Evolutionary conservation across 2,888 invertebrate species (phyloP), one percentile per base, ranked within the genome.

Genomic region (Choreutis nemorana): DNA sequence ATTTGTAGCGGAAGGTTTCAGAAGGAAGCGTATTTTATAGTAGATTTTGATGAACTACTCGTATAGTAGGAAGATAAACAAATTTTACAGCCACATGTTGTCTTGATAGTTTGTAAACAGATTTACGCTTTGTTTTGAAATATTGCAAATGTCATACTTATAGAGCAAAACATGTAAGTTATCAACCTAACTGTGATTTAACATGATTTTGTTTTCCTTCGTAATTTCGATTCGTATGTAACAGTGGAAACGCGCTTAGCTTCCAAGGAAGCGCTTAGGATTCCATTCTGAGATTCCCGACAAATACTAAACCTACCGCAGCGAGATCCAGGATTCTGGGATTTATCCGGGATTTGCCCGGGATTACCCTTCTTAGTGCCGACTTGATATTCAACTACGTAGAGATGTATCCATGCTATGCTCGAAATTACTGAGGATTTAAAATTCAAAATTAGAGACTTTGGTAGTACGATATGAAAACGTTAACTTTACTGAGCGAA

Each of bases 291-390:
- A 48, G 55, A 58, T 58, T 58, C 52, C 52, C 44, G 50, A 46
- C 55, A 54, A 56, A 60, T 56, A 48, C 46, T 50, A 54, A n/a
- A 73, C 73, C 75, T 72, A 75, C 75, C 71, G 70, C 75, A 70
- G 61, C 48, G 53, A 34, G n/a, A n/a, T 20, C 3, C 27, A 9
- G 8, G 10, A 10, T 14, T 11, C 14, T 14, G 41, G 56, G 67
- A 63, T 67, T 66, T 56, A 44, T n/a, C 44, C 45, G 45, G 42
- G 58, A 57, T 58, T 55, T 48, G 43, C 48, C 26, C 36, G 40
- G 45, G 41, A 45, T 33, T 32, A 35, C 9, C 14, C 27, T 15
- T 26, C 30, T 33, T 33, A 30, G 28, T n/a, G n/a, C n/a, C n/a
- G n/a, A n/a, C n/a, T n/a, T n/a, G n/a, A n/a, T n/a, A n/a, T n/a